A percentile compares a stretch with the other conserved stretches of the same genome.
These are phyloP conservation scores for Apistogramma diplotaenia DNA, from an alignment of 2,113 vertebrate genomes.

Conservation along the genomic window DNA sequence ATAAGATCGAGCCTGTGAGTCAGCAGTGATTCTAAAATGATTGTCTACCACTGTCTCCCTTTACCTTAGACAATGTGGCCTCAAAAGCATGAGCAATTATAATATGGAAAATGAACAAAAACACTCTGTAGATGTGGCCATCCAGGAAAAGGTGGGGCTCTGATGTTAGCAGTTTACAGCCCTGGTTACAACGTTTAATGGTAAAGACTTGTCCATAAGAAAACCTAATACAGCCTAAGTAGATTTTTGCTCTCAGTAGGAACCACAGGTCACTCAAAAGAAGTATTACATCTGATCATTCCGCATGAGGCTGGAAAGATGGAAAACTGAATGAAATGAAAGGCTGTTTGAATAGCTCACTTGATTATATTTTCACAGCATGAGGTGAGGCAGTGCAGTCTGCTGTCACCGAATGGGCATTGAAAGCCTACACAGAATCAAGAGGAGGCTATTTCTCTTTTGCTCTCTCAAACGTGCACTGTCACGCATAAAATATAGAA, in stretches of 20 bases:
- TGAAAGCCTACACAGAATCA: slow-evolving; percentile 48
- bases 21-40: not conserved
- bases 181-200: not conserved
- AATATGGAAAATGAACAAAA: not conserved
- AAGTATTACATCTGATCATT: not conserved
- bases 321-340: slow-evolving; percentile 17
- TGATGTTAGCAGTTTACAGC: not conserved
- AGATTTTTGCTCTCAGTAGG: not conserved
- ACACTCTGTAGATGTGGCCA: not conserved
- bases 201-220: not conserved
- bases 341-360: slow-evolving; percentile 29
- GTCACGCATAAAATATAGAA: not conserved
- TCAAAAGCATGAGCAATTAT: not conserved
- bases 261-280: not conserved
- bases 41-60: not conserved
- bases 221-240: not conserved
- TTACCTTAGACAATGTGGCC: not conserved
- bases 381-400: slow-evolving; percentile 39
- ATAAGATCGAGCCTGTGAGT: not conserved
- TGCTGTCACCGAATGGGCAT: slow-evolving; percentile 35
- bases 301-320: not conserved
- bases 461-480: not conserved
- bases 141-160: not conserved
- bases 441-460: not conserved
- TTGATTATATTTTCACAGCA: slow-evolving; percentile 45